These are phyloP conservation scores for Abramis brama DNA, from an alignment of 2,113 vertebrate species.

Conservation along the genomic window DNA sequence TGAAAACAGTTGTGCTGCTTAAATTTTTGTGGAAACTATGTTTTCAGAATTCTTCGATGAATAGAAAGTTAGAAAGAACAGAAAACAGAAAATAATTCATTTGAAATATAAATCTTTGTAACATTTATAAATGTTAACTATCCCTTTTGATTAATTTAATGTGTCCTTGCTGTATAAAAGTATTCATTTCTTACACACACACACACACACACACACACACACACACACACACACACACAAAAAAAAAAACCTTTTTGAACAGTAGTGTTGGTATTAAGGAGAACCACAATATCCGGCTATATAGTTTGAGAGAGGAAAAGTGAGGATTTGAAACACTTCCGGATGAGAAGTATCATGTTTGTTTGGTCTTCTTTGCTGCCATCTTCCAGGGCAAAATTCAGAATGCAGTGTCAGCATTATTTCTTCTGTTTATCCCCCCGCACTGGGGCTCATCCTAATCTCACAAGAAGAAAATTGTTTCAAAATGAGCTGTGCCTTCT, in stretches of 20 bases:
- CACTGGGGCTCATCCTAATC: conserved; percentile 7
- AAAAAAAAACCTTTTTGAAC: background rate
- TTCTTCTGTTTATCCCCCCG: background rate
- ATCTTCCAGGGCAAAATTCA: background rate
- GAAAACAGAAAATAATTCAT: background rate
- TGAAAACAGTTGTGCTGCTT: background rate
- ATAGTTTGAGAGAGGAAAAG: background rate
- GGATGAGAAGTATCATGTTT: background rate
- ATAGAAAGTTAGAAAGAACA: too few relatives aligned
- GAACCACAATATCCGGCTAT: background rate
- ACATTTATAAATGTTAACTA: too few relatives aligned
- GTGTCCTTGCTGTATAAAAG: background rate
- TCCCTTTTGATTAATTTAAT: background rate
- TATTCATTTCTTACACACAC: too few relatives aligned
- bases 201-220: too few relatives aligned
- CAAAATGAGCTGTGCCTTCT: conserved; percentile 12
- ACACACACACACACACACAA: too few relatives aligned
- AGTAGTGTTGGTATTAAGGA: background rate
- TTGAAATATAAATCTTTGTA: background rate
- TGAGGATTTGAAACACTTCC: background rate
- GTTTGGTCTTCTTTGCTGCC: background rate
- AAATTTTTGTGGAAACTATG: too few relatives aligned
- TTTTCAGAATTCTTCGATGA: too few relatives aligned
- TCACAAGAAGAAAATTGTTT: background rate
- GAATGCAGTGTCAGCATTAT: background rate